Conservation (phyloP, 30 jellyfish, hydroid and myxozoan genomes). For the Aurelia coerulea region DNA sequence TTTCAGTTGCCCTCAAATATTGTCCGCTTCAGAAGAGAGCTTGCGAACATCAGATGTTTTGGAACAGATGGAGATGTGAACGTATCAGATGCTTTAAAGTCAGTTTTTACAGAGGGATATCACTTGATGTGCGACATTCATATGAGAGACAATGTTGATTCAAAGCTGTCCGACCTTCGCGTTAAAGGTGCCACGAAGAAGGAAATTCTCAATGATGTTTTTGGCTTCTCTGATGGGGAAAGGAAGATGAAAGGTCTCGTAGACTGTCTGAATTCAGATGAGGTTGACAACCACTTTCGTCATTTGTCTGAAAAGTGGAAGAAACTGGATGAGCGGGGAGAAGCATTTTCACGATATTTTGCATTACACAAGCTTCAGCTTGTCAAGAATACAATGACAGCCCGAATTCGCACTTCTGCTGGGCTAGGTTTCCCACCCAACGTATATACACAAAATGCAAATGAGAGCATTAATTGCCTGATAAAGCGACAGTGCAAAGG, state of each 20-base stretch:
- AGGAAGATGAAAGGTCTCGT: slow-evolving; percentile 2
- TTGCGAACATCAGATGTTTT: too few species aligned
- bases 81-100: too few species aligned
- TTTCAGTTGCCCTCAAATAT: too few species aligned
- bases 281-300: not conserved
- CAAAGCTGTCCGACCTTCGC: slow-evolving; percentile 27
- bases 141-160: too few species aligned
- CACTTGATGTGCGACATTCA: too few species aligned
- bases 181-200: not conserved
- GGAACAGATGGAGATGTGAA: too few species aligned
- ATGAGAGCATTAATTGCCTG: not conserved
- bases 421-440: slow-evolving; percentile 26
- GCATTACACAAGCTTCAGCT: slow-evolving; percentile 14
- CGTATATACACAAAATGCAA: slow-evolving; percentile 14
- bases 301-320: not conserved
- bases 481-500: slow-evolving; percentile 20
- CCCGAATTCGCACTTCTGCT: slow-evolving; percentile 18
- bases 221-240: not conserved
- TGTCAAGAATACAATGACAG: slow-evolving; percentile 21
- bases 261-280: slow-evolving; percentile 16
- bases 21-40: too few species aligned
- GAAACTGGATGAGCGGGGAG: slow-evolving; percentile 3
- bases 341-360: slow-evolving; percentile 5
- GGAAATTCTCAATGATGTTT: slow-evolving; percentile 10
- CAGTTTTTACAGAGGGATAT: too few species aligned